phyloP scores from a whole-genome alignment of 2,797 vertebrate genomes.

The Mastacembelus armatus region DNA sequence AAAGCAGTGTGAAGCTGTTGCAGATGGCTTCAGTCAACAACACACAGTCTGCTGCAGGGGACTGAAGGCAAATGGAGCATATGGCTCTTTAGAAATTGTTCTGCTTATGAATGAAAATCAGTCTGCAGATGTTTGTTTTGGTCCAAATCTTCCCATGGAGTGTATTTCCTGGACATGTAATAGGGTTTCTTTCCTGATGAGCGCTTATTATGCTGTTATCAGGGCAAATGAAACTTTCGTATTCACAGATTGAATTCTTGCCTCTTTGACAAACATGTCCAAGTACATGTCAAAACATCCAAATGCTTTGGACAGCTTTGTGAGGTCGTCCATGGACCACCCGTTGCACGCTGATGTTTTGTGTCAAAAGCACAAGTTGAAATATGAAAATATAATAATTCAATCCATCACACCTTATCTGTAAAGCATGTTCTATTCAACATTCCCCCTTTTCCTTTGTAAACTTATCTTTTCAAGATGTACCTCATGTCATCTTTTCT shows the following conservation, averaged over 20 bases:
- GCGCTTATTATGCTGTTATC: slow-evolving; percentile 18
- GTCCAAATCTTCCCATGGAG: slow-evolving; percentile 5
- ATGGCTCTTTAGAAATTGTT: slow-evolving; percentile 44
- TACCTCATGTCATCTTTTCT: slow-evolving; percentile 25
- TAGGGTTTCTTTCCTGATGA: neutral
- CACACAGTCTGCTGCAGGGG: slow-evolving; percentile 37
- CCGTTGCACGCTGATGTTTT: neutral
- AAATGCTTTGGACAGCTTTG: slow-evolving; percentile 26
- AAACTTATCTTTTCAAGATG: slow-evolving; percentile 32
- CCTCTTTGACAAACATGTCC: slow-evolving; percentile 28
- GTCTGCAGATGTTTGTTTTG: slow-evolving; percentile 41
- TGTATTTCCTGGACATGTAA: slow-evolving; percentile 28
- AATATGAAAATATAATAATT: slow-evolving; percentile 44
- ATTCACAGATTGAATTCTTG: slow-evolving; percentile 28
- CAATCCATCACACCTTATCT: slow-evolving; percentile 14
- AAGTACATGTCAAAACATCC: slow-evolving; percentile 39
- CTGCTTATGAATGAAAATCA: slow-evolving; percentile 52
- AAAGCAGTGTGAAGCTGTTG: slow-evolving; percentile 38
- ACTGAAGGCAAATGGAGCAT: slow-evolving; percentile 31
- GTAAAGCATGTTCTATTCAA: slow-evolving; percentile 20
- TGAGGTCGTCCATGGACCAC: slow-evolving; percentile 53
- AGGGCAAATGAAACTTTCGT: slow-evolving; percentile 6
- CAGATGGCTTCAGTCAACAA: slow-evolving; percentile 41
- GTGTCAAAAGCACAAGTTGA: slow-evolving; percentile 1
- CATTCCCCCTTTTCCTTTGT: slow-evolving; percentile 23